Evolutionary conservation across 2,888 invertebrate genomes (phyloP).

Genomic region (Embidobia sp.): DNA sequence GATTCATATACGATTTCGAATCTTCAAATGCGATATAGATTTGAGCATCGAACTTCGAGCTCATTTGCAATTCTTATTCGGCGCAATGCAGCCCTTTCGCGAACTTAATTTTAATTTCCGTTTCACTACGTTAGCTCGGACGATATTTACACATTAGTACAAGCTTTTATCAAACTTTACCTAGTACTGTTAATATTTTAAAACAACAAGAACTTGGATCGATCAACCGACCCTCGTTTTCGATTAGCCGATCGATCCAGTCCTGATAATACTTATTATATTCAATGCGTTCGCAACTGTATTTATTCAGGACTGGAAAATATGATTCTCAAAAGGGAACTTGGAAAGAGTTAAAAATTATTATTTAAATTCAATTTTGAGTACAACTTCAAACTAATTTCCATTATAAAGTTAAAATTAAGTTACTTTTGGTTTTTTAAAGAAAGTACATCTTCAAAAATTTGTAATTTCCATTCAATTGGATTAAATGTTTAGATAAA

Average conservation of each 20-base stretch:
- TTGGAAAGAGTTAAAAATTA: too few relatives aligned
- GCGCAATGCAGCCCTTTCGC: constrained; percentile 52
- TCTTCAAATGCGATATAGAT: constrained; percentile 24
- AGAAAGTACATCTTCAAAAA: too few relatives aligned
- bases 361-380: too few relatives aligned
- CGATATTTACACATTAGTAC: constrained; percentile 47
- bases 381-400: too few relatives aligned
- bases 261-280: constrained; percentile 40
- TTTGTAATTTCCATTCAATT: too few relatives aligned
- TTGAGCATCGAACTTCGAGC: constrained; percentile 19
- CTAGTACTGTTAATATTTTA: constrained; percentile 31
- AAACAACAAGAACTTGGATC: background rate
- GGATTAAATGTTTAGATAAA: too few relatives aligned
- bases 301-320: constrained; percentile 47
- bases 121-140: constrained; percentile 22
- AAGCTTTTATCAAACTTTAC: constrained; percentile 53
- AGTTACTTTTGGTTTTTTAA: too few relatives aligned
- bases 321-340: constrained; percentile 16
- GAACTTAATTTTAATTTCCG: constrained; percentile 17
- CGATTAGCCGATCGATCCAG: background rate
- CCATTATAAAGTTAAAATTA: too few relatives aligned
- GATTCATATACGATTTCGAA: constrained; percentile 23
- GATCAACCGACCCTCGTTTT: constrained; percentile 1
- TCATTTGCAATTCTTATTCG: constrained; percentile 36
- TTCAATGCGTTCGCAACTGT: constrained; percentile 27